Conservation (phyloP, 2,797 vertebrate genomes). For the Linurgus olivaceus region DNA sequence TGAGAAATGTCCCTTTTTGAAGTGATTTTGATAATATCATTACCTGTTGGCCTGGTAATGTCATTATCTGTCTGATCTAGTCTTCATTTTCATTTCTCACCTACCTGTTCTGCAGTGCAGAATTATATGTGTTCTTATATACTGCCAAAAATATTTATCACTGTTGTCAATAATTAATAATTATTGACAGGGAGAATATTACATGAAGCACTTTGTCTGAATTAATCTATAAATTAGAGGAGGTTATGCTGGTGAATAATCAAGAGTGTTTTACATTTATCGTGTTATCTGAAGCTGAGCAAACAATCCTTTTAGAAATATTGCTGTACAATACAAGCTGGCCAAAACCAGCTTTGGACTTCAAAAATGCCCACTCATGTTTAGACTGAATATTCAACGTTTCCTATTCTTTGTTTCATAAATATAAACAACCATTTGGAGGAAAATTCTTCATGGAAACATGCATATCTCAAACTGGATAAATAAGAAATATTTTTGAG, state of each 20-base stretch:
- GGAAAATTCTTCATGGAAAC: not conserved
- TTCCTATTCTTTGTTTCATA: not conserved
- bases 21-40: not conserved
- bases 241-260: slow-evolving; percentile 10
- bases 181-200: not conserved
- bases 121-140: not conserved
- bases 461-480: not conserved
- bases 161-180: slow-evolving; percentile 18
- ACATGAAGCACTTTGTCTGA: not conserved
- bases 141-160: not conserved
- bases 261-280: not conserved
- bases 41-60: not conserved
- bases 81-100: not conserved
- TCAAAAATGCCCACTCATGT: slow-evolving; percentile 66
- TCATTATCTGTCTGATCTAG: not conserved
- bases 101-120: slow-evolving; percentile 32
- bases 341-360: slow-evolving; percentile 7
- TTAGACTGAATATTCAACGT: not conserved
- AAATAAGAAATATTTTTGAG: not conserved
- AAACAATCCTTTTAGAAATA: slow-evolving; percentile 5
- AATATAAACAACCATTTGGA: not conserved
- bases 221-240: not conserved
- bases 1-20: not conserved
- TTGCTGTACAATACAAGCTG: slow-evolving; percentile 14
- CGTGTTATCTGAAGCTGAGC: slow-evolving; percentile 1